Evolutionary conservation across 2,113 vertebrate species (phyloP), one percentile per base, ranked within the genome.

Genomic region (Aptenodytes forsteri): DNA sequence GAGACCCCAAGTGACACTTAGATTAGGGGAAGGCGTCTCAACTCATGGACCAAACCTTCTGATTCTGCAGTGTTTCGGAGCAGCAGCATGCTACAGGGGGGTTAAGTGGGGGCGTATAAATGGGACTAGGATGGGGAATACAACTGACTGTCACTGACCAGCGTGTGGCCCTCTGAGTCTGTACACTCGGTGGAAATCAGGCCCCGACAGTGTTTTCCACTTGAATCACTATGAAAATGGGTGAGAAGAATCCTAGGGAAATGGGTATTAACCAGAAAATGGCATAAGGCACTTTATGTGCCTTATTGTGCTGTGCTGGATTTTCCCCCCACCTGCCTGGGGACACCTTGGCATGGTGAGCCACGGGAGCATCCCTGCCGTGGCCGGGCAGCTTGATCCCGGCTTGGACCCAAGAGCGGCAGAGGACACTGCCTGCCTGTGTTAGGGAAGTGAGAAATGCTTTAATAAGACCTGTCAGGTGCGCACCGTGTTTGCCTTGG

Each of bases 381-480:
- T 8, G 4, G 26, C 70, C 3, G 1, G 49, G 54, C 2, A 11
- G 11, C 23, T 56, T 23, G 30, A 49, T 17, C 61, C 75, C 1
- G 3, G 22, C 44, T 55, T 4, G 7, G 44, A 32, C 16, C 32
- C 1, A 1, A 42, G 15, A n/a, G 34, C 0, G 0, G 40, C 0
- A 0, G 29, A 87, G 54, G 49, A 46, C 22, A 14, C 26, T 25
- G 42, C 42, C 55, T 32, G 25, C 36, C 59, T 49, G 65, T 8
- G 1, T 16, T 61, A 69, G 49, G 56, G 84, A 89, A 76, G 70
- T 49, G 55, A 92, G 75, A 87, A 78, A 75, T 0, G 2, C 65
- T 69, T 89, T 50, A 82, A n/a, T 69, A 69, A 64, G 58, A 42
- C 25, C 66, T 1, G 1, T 66, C 75, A 88, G 89, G 79, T 86